Conservation (phyloP, 1,140 invertebrate species). For the Riptortus pedestris region DNA sequence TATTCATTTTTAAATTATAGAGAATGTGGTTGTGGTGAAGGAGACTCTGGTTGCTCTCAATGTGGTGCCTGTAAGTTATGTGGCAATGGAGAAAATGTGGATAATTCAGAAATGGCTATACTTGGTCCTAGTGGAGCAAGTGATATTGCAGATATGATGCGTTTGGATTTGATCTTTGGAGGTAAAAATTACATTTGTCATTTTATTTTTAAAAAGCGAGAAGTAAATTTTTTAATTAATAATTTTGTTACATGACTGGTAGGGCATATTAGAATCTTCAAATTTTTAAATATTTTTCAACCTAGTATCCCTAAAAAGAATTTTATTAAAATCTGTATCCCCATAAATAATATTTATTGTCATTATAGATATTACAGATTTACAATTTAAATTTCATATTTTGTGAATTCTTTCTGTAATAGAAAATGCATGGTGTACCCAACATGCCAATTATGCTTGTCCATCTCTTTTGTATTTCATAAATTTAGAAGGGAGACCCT, state of each 20-base stretch:
- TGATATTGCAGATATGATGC: constrained; percentile 45
- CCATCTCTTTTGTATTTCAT: too few relatives aligned
- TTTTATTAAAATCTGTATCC: too few relatives aligned
- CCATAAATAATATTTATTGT: too few relatives aligned
- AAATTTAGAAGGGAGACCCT: too few relatives aligned
- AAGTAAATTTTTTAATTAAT: constrained; percentile 15
- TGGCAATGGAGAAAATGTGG: constrained; percentile 53
- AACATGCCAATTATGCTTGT: too few relatives aligned
- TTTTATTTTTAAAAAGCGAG: not conserved
- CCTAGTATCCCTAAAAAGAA: too few relatives aligned
- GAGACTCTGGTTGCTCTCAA: constrained; percentile 82
- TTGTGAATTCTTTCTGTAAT: too few relatives aligned
- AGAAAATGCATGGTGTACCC: too few relatives aligned
- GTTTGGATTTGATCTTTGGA: constrained; percentile 44
- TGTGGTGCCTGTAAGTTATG: constrained; percentile 87
- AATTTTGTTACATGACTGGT: not conserved
- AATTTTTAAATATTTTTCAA: too few relatives aligned
- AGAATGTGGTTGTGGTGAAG: constrained; percentile 89
- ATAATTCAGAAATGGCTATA: constrained; percentile 42
- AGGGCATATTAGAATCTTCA: too few relatives aligned
- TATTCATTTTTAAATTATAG: constrained; percentile 40
- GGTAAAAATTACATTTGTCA: constrained; percentile 31
- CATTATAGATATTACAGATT: too few relatives aligned
- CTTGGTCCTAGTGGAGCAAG: constrained; percentile 41
- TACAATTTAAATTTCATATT: too few relatives aligned